These are phyloP conservation scores for Neosalanx taihuensis DNA, from an alignment of 2,797 vertebrate species.

Conservation along the genomic window DNA sequence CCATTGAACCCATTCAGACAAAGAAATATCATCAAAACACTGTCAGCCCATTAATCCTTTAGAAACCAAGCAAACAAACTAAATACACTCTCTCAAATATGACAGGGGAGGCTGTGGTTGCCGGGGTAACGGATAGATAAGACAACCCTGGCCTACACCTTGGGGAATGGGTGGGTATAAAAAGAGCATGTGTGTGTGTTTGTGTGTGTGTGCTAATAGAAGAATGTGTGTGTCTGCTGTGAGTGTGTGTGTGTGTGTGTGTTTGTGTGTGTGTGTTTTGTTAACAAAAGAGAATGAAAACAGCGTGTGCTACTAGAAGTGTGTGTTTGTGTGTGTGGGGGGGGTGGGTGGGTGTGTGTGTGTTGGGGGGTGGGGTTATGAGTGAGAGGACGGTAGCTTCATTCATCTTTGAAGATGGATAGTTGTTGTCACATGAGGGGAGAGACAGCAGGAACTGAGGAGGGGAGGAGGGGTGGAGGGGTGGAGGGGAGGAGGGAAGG, in stretches of 20 bases:
- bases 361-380: not conserved
- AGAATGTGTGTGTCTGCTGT: slow-evolving; percentile 9
- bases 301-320: not conserved
- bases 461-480: slow-evolving; percentile 2
- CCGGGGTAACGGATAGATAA: slow-evolving; percentile 55
- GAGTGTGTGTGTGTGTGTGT: slow-evolving; percentile 41
- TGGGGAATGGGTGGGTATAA: slow-evolving; percentile 32
- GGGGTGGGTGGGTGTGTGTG: not conserved
- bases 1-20: slow-evolving; percentile 24
- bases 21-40: slow-evolving; percentile 28
- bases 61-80: slow-evolving; percentile 14
- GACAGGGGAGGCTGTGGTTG: slow-evolving; percentile 53
- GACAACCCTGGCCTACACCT: slow-evolving; percentile 56
- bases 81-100: slow-evolving; percentile 23
- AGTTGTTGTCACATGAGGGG: slow-evolving; percentile 10
- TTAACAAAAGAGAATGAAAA: not conserved
- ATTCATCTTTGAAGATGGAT: slow-evolving; percentile 13
- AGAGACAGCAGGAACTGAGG: slow-evolving; percentile 26
- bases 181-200: slow-evolving; percentile 1
- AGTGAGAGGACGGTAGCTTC: slow-evolving; percentile 3
- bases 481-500: slow-evolving; percentile 7
- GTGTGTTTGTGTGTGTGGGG: slow-evolving; percentile 11
- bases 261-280: not conserved
- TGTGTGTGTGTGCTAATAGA: slow-evolving; percentile 3
- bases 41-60: slow-evolving; percentile 23